These are phyloP conservation scores for Eueremaeus valkanovi DNA, from an alignment of 2,888 invertebrate genomes.

Conservation along the genomic window DNA sequence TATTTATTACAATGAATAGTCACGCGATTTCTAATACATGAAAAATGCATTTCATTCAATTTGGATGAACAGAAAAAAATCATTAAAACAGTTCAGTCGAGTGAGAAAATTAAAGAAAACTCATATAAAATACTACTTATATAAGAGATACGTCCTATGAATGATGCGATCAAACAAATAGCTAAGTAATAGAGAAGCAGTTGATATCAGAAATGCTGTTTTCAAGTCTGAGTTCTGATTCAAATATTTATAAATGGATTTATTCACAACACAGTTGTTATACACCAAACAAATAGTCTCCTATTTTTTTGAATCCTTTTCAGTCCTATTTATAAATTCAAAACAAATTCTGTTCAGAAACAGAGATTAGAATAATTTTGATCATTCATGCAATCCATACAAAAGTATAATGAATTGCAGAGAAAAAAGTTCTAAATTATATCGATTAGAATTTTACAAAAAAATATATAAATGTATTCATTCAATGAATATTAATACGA, in stretches of 20 bases:
- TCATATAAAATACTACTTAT: too few relatives aligned
- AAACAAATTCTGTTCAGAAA: not conserved
- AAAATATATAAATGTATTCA: slow-evolving; percentile 2
- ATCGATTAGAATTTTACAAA: not conserved
- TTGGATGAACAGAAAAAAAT: slow-evolving; percentile 9
- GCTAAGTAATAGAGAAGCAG: too few relatives aligned
- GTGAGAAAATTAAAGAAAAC: slow-evolving; percentile 19
- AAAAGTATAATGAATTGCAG: slow-evolving; percentile 6
- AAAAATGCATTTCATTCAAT: slow-evolving; percentile 21
- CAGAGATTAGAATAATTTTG: not conserved
- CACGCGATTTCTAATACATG: slow-evolving; percentile 20
- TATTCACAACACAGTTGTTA: too few relatives aligned
- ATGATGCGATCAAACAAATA: too few relatives aligned
- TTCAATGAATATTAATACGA: slow-evolving; percentile 9
- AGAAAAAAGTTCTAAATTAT: not conserved
- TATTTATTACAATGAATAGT: slow-evolving; percentile 4
- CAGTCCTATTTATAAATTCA: not conserved
- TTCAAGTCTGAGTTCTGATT: too few relatives aligned
- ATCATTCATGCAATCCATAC: not conserved
- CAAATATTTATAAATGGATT: too few relatives aligned
- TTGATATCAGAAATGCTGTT: too few relatives aligned
- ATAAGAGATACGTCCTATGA: too few relatives aligned
- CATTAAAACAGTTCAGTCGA: slow-evolving; percentile 3
- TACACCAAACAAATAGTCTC: too few relatives aligned
- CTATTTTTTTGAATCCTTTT: too few relatives aligned